phyloP scores from a whole-genome alignment of 2,888 invertebrate genomes.

The Hermaeophaga mercurialis region DNA sequence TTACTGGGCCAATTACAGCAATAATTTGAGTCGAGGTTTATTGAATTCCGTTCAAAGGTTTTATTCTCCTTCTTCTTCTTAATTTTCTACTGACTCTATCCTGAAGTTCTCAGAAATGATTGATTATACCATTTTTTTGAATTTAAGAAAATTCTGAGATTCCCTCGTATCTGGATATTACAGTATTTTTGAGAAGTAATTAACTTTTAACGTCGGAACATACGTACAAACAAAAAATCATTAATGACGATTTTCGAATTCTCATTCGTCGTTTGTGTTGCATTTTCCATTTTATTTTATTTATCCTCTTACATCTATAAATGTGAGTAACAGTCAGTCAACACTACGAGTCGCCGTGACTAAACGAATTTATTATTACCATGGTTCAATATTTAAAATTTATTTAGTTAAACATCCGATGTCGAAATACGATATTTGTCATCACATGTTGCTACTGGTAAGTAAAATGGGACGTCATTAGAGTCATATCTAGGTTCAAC shows the following conservation, averaged over 20 bases:
- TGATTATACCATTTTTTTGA: too few species aligned
- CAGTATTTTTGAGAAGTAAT: not conserved
- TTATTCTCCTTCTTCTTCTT: too few species aligned
- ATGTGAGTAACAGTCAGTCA: slow-evolving; percentile 4
- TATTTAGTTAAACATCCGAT: slow-evolving; percentile 20
- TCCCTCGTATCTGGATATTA: not conserved
- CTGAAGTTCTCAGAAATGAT: too few species aligned
- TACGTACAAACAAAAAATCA: not conserved
- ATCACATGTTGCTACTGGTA: slow-evolving; percentile 9
- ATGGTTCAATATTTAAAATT: slow-evolving; percentile 1
- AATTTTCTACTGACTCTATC: too few species aligned
- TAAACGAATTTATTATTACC: not conserved
- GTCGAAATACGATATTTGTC: slow-evolving; percentile 16
- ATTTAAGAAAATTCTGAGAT: not conserved
- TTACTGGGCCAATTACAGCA: too few species aligned
- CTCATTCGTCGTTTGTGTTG: not conserved
- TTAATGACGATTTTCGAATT: not conserved
- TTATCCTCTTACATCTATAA: slow-evolving; percentile 3
- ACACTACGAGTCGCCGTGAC: not conserved
- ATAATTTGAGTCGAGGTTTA: too few species aligned
- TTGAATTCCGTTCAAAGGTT: too few species aligned
- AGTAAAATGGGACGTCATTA: not conserved
- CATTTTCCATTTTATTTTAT: not conserved
- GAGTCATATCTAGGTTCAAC: not conserved
- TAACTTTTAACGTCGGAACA: not conserved